Evolutionary conservation across 2,888 invertebrate genomes (phyloP).

Genomic region (Endotricha flammealis): DNA sequence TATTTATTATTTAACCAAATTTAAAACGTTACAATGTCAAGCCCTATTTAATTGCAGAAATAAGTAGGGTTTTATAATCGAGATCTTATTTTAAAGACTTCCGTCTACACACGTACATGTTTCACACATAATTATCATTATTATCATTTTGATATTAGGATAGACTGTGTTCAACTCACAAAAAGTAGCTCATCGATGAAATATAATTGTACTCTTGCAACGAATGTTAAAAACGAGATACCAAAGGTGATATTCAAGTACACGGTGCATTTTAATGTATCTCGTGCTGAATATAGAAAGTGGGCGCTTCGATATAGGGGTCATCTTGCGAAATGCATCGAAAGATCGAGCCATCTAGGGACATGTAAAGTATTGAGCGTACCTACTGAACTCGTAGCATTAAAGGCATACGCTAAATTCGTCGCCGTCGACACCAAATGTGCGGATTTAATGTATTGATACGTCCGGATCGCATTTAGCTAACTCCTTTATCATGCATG

Average conservation of each 20-base stretch:
- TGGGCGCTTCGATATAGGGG: constrained; percentile 49
- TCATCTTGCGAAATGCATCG: constrained; percentile 59
- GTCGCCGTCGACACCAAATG: constrained; percentile 6
- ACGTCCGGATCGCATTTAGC: constrained; percentile 21
- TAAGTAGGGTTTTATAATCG: constrained; percentile 30
- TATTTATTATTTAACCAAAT: constrained; percentile 53
- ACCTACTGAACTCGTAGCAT: constrained; percentile 15
- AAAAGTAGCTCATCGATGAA: too few relatives aligned
- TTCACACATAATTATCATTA: too few relatives aligned
- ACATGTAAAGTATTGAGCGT: constrained; percentile 27
- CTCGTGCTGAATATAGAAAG: constrained; percentile 58
- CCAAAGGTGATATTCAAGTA: constrained; percentile 24
- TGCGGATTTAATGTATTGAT: constrained; percentile 7
- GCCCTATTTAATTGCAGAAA: constrained; percentile 39
- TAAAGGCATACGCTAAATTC: constrained; percentile 8
- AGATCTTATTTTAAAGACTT: too few relatives aligned
- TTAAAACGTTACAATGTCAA: constrained; percentile 41
- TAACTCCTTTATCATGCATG: constrained; percentile 39
- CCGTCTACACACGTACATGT: too few relatives aligned
- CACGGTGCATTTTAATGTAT: constrained; percentile 42
- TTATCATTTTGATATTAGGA: too few relatives aligned
- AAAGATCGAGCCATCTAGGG: constrained; percentile 39
- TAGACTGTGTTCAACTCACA: too few relatives aligned
- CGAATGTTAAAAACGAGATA: constrained; percentile 9
- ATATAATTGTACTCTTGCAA: constrained; percentile 12